phyloP scores from a whole-genome alignment of 2,113 vertebrate genomes.

The Phylloscopus trochilus region DNA sequence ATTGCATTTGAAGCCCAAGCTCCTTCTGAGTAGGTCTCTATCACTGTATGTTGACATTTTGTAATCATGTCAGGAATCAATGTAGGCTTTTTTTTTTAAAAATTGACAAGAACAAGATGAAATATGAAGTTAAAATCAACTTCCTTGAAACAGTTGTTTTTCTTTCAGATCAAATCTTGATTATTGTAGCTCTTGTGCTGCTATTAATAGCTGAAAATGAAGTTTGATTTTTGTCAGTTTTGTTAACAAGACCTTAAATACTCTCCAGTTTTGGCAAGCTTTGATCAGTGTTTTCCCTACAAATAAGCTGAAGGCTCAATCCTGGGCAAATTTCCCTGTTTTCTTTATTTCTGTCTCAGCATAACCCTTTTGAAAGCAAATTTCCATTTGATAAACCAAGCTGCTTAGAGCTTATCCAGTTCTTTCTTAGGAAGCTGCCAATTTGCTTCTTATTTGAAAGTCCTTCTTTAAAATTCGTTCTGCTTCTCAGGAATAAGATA shows the following conservation, averaged over 20 bases:
- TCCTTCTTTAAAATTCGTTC: slow-evolving; percentile 34
- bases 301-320: neutral
- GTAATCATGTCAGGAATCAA: neutral
- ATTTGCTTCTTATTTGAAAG: slow-evolving; percentile 43
- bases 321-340: slow-evolving; percentile 2
- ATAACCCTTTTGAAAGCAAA: slow-evolving; percentile 12
- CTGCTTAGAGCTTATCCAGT: slow-evolving; percentile 32
- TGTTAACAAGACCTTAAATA: slow-evolving; percentile 8
- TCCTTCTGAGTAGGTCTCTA: neutral
- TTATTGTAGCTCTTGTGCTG: neutral
- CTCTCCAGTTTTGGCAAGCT: neutral
- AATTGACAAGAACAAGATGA: neutral
- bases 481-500: slow-evolving; percentile 50
- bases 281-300: slow-evolving; percentile 9
- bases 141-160: neutral
- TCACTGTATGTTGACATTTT: neutral
- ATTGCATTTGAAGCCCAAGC: neutral
- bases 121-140: neutral
- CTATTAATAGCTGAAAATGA: slow-evolving; percentile 5
- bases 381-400: slow-evolving; percentile 48
- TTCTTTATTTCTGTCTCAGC: neutral
- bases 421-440: slow-evolving; percentile 48
- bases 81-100: neutral
- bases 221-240: slow-evolving; percentile 25
- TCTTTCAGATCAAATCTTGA: neutral